Evolutionary conservation across 2,113 vertebrate species (phyloP), one percentile per base, ranked within the genome.

Genomic region (Rhinogobius similis): DNA sequence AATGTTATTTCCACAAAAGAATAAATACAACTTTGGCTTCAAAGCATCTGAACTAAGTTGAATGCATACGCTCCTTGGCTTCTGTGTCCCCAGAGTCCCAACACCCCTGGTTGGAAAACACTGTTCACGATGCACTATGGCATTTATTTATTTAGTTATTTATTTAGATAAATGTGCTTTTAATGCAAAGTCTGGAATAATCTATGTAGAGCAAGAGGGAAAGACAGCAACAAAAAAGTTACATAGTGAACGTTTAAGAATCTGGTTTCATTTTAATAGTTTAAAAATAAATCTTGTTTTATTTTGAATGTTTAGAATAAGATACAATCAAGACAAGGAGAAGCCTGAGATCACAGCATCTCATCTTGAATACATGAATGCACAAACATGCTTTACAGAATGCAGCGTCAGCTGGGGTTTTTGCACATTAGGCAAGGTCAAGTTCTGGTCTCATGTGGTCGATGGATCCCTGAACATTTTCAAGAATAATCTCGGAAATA

Each of bases 341-440:
- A 76, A 70, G 21, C 36, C 50, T 53, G 21, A 68, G 67, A 52
- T 76, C 83, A 84, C 77, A 82, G 82, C 72, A 78, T 82, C 81
- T 43, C 18, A 67, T 82, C 85, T 84, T 80, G 86, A 85, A 88
- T 84, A 88, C 78, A 90, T 91, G 77, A 89, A 90, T 91, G 74
- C 59, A 77, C 82, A 87, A 75, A 72, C 61, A 78, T 9, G 39
- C 52, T 68, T 58, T 29, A 32, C 21, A 75, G 76, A 70, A 67
- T 27, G 58, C 65, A 58, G 59, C 76, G 77, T 86, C 82, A 79
- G 73, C 68, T 58, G 71, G 48, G 69, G 61, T 79, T 77, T 82
- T 82, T 83, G 68, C 72, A 75, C 55, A 64, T 75, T 82, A 82
- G 79, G 58, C 75, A 82, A 90, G 87, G 91, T 90, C 90, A 89